Conservation (phyloP, 2,888 invertebrate genomes). For the Anthoptus insignis region DNA sequence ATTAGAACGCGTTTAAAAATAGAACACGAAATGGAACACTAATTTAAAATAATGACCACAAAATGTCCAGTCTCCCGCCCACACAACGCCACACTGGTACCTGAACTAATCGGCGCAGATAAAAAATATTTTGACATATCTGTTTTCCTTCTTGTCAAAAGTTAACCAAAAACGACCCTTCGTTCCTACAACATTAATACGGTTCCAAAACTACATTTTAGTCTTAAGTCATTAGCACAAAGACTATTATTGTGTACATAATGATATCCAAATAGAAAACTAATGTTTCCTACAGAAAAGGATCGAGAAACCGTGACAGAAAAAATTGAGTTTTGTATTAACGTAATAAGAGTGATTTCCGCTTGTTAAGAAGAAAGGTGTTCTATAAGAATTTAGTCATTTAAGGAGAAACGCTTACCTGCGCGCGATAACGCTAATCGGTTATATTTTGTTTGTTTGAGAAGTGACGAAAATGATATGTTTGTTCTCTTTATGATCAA, state of each 20-base stretch:
- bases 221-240: neutral
- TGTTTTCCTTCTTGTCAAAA: conserved; percentile 69
- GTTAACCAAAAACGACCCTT: conserved; percentile 32
- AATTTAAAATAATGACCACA: conserved; percentile 51
- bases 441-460: conserved; percentile 76
- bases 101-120: conserved; percentile 68
- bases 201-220: neutral
- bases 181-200: neutral
- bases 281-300: neutral
- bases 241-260: conserved; percentile 5
- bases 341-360: conserved; percentile 38
- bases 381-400: conserved; percentile 66
- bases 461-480: conserved; percentile 56
- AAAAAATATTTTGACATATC: conserved; percentile 79
- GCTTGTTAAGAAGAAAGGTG: conserved; percentile 14
- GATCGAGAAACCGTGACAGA: conserved; percentile 1
- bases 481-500: conserved; percentile 39
- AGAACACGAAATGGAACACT: conserved; percentile 36
- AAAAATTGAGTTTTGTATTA: neutral
- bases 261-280: neutral
- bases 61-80: conserved; percentile 60
- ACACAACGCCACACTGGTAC: conserved; percentile 64
- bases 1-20: conserved; percentile 12
- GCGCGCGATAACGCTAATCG: conserved; percentile 77
- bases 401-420: conserved; percentile 74